These are phyloP conservation scores for Chlorops oryzae DNA, from an alignment of 1,140 invertebrate genomes.

Conservation along the genomic window DNA sequence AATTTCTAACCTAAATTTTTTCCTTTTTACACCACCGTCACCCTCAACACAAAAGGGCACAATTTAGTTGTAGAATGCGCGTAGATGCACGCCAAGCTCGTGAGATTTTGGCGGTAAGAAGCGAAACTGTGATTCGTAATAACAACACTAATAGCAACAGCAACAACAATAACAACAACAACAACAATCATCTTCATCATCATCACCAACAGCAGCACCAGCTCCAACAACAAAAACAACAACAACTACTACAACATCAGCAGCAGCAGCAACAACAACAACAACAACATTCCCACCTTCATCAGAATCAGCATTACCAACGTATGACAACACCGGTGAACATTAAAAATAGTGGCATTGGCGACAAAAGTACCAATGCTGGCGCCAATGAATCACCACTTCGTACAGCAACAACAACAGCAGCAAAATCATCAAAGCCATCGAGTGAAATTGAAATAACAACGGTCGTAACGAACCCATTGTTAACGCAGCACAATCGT, in stretches of 20 bases:
- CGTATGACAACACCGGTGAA: conserved; percentile 31
- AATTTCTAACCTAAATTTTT: neutral
- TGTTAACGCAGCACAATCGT: too few species aligned
- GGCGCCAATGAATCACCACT: neutral
- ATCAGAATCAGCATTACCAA: conserved; percentile 25
- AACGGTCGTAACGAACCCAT: too few species aligned
- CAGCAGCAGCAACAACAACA: conserved; percentile 22
- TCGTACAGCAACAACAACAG: conserved; percentile 16
- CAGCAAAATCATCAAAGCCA: too few species aligned
- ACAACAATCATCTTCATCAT: conserved; percentile 5
- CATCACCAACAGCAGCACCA: conserved; percentile 8
- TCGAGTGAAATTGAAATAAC: too few species aligned
- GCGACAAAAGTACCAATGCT: conserved; percentile 13
- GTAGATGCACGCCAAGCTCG: conserved; percentile 41
- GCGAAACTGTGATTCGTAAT: conserved; percentile 41
- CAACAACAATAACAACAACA: conserved; percentile 13
- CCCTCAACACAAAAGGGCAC: conserved; percentile 33
- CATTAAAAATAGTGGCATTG: conserved; percentile 9
- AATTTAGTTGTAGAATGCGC: conserved; percentile 46
- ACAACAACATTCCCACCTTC: conserved; percentile 37
- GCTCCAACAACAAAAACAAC: conserved; percentile 17
- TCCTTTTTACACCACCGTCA: neutral
- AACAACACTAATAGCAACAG: conserved; percentile 24
- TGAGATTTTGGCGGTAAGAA: conserved; percentile 39
- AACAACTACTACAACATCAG: conserved; percentile 1